Conservation (phyloP, 2,888 invertebrate species). For the Orthonevra nobilis region DNA sequence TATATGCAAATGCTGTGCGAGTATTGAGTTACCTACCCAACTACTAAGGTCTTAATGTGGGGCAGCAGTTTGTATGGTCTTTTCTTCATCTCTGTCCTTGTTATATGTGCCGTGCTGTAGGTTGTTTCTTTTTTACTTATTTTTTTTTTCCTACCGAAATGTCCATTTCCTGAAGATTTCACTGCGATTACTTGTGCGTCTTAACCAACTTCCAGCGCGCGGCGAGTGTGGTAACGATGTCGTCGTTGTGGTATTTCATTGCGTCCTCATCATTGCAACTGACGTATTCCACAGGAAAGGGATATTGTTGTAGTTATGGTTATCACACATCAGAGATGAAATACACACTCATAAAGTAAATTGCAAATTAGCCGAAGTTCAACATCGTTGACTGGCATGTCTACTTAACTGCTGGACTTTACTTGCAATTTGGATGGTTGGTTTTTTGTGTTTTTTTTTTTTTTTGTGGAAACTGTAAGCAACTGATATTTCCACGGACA, state of each 20-base stretch:
- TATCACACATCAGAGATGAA: slow-evolving; percentile 68
- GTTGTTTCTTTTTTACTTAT: slow-evolving; percentile 20
- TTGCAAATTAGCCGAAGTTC: slow-evolving; percentile 67
- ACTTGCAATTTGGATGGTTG: no score
- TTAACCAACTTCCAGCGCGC: slow-evolving; percentile 47
- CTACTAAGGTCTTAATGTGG: slow-evolving; percentile 62
- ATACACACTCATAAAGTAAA: slow-evolving; percentile 69
- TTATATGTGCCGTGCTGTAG: slow-evolving; percentile 11
- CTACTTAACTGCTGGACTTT: slow-evolving; percentile 31
- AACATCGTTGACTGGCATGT: slow-evolving; percentile 37
- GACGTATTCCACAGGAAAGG: slow-evolving; percentile 50
- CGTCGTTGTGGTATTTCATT: slow-evolving; percentile 33
- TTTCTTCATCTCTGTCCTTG: slow-evolving; percentile 12
- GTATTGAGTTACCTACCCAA: no score
- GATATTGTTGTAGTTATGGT: slow-evolving; percentile 61
- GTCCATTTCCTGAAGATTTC: slow-evolving; percentile 67
- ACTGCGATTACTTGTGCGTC: slow-evolving; percentile 51
- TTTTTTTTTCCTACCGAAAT: slow-evolving; percentile 17
- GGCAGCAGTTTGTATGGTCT: slow-evolving; percentile 1
- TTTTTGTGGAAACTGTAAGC: no score
- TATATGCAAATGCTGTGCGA: slow-evolving; percentile 23
- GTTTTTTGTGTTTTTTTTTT: no score
- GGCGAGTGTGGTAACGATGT: slow-evolving; percentile 34
- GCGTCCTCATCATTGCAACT: slow-evolving; percentile 59
- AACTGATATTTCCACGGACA: no score